These are phyloP conservation scores for Coturnix japonica DNA, from an alignment of 2,113 vertebrate genomes.

Conservation along the genomic window DNA sequence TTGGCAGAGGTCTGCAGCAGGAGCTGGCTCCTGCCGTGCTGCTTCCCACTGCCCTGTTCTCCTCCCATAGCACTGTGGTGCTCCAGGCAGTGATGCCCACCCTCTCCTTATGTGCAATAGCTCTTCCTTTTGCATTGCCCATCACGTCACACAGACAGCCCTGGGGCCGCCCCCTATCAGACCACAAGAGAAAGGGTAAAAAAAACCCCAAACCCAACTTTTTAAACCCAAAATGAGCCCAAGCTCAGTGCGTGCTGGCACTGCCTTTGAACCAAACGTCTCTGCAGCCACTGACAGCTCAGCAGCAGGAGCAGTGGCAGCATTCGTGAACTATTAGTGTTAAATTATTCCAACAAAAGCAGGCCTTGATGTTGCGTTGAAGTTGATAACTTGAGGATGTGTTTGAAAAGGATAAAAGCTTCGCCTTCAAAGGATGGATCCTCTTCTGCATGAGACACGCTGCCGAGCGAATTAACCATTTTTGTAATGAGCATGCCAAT, in stretches of 20 bases:
- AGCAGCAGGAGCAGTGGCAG: not conserved
- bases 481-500: not conserved
- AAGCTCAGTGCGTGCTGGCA: not conserved
- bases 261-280: not conserved
- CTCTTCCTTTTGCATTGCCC: not conserved
- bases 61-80: not conserved
- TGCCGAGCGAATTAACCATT: not conserved
- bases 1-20: not conserved
- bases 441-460: not conserved
- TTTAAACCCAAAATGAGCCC: not conserved
- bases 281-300: constrained; percentile 22
- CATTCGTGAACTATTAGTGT: constrained; percentile 40
- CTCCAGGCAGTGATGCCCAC: not conserved
- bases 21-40: not conserved
- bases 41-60: not conserved
- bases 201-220: not conserved
- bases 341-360: constrained; percentile 62
- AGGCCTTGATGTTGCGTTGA: constrained; percentile 37
- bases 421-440: constrained; percentile 33
- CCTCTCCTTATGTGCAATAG: too few species aligned
- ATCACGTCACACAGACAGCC: not conserved
- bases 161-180: not conserved
- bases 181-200: not conserved
- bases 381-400: constrained; percentile 42
- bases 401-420: constrained; percentile 50